Conservation (phyloP, 2,113 vertebrate genomes). For the Rhineura floridana region DNA sequence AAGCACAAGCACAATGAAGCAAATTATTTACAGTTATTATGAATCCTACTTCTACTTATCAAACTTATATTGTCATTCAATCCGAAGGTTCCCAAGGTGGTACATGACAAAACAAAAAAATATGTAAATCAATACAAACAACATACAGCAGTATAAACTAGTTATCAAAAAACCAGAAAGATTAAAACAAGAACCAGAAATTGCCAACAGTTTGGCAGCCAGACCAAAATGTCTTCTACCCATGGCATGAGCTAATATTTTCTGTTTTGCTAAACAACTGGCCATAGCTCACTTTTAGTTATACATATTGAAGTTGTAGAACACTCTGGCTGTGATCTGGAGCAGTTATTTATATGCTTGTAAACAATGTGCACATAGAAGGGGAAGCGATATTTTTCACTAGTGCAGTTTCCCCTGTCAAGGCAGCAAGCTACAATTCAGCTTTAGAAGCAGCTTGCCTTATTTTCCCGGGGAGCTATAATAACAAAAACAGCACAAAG, state of each 20-base stretch:
- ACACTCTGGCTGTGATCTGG: neutral
- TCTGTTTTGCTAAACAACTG: neutral
- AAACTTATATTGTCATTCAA: too few relatives aligned
- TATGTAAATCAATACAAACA: too few relatives aligned
- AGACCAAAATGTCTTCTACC: neutral
- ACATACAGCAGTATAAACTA: too few relatives aligned
- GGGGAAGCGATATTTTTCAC: neutral
- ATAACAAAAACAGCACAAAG: neutral
- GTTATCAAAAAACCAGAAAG: too few relatives aligned
- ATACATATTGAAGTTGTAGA: neutral
- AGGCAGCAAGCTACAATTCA: neutral
- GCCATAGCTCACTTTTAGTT: neutral
- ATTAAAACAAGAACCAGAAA: too few relatives aligned
- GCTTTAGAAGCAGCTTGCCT: neutral
- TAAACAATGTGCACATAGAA: neutral
- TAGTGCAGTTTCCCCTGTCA: neutral
- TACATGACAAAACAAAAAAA: too few relatives aligned
- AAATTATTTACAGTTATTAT: constrained; percentile 3
- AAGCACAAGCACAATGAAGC: neutral
- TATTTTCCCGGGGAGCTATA: neutral
- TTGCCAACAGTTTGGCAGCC: too few relatives aligned
- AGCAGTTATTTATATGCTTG: neutral
- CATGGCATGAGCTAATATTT: neutral
- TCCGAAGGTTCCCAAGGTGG: too few relatives aligned
- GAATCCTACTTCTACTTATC: too few relatives aligned